Percentiles rank a stretch among this genome's conserved stretches.
phyloP scores from a whole-genome alignment of 1,140 invertebrate species.

The Drosophila sucinea region DNA sequence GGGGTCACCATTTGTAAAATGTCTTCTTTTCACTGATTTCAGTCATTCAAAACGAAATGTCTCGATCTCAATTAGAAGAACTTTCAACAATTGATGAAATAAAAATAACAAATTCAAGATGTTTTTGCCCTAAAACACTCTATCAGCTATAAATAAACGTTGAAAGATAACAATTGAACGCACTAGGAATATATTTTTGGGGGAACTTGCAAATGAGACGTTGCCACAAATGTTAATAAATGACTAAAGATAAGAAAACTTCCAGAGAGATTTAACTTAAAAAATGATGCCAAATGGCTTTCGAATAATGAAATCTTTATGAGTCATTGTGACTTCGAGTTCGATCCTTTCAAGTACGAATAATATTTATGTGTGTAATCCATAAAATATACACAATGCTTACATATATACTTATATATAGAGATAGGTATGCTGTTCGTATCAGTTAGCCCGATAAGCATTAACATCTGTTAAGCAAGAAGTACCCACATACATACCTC shows the following conservation, averaged over 20 bases:
- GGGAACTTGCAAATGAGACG: too few species aligned
- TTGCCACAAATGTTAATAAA: too few species aligned
- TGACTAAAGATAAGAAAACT: neutral
- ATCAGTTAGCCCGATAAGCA: constrained; percentile 43
- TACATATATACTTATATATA: constrained; percentile 21
- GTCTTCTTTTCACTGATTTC: too few species aligned
- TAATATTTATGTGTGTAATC: constrained; percentile 32
- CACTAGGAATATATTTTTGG: too few species aligned
- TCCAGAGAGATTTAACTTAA: too few species aligned
- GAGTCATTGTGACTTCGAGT: constrained; percentile 25
- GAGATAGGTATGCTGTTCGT: constrained; percentile 23
- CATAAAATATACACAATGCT: constrained; percentile 3
- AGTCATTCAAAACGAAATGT: too few species aligned
- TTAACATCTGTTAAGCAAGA: constrained; percentile 52
- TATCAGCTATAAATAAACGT: too few species aligned
- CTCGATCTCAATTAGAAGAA: too few species aligned
- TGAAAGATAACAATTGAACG: too few species aligned
- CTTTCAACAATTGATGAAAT: too few species aligned
- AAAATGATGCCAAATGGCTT: neutral
- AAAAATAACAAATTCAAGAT: too few species aligned
- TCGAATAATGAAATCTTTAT: constrained; percentile 9
- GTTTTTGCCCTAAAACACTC: too few species aligned
- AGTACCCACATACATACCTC: neutral
- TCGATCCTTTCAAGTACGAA: constrained; percentile 14
- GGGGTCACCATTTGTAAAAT: neutral